These are phyloP conservation scores for Bufo gargarizans DNA, from an alignment of 2,113 vertebrate genomes.

Conservation along the genomic window DNA sequence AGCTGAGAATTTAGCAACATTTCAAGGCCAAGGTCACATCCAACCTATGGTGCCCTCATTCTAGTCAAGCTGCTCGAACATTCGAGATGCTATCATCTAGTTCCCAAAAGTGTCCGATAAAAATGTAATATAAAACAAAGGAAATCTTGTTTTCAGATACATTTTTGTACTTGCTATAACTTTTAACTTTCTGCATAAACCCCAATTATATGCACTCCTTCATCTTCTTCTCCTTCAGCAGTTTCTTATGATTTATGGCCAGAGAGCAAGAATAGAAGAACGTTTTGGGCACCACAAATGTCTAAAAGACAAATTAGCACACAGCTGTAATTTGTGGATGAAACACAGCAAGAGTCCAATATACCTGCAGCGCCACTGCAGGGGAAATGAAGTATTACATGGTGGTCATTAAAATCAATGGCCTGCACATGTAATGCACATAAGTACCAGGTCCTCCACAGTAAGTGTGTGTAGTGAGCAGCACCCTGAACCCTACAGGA, in stretches of 20 bases:
- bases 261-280: not conserved
- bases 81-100: no score
- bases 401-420: no score
- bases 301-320: not conserved
- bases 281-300: not conserved
- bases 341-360: not conserved
- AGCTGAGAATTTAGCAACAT: not conserved
- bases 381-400: no score
- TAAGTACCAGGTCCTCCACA: no score
- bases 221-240: not conserved
- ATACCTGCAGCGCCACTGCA: no score
- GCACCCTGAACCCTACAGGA: no score
- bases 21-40: conserved; percentile 2
- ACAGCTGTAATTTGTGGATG: not conserved
- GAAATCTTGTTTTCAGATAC: not conserved
- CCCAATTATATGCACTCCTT: not conserved
- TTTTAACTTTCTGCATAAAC: not conserved
- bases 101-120: no score
- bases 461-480: no score
- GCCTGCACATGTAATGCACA: no score
- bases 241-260: not conserved
- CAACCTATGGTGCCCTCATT: not conserved
- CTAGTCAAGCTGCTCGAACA: not conserved
- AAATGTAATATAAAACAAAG: not conserved
- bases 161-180: not conserved